These are phyloP conservation scores for Zeuzera pyrina DNA, from an alignment of 2,888 invertebrate genomes.

Conservation along the genomic window DNA sequence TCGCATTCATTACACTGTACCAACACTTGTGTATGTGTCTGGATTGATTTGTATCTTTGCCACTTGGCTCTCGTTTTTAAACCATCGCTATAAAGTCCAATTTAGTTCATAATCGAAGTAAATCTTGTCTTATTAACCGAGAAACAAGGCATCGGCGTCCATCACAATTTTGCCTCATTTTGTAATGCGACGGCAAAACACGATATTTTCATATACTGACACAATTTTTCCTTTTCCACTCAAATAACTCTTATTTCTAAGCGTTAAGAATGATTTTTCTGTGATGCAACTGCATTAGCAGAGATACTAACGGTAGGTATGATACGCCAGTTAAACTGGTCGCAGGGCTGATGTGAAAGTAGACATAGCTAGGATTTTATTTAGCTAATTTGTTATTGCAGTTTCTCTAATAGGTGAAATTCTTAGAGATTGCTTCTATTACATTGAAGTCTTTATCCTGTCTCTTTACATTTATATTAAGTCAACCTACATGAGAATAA, in stretches of 20 bases:
- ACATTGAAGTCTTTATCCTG: no score
- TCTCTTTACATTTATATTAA: no score
- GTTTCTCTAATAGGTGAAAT: no score
- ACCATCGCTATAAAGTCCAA: slow-evolving; percentile 25
- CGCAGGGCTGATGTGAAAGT: slow-evolving; percentile 38
- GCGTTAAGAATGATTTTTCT: slow-evolving; percentile 26
- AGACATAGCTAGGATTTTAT: slow-evolving; percentile 34
- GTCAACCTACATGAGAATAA: no score
- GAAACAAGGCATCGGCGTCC: slow-evolving; percentile 64
- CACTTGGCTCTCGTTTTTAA: no score
- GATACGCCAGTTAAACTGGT: slow-evolving; percentile 39
- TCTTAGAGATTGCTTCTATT: no score
- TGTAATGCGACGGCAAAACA: slow-evolving; percentile 48
- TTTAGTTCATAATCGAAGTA: slow-evolving; percentile 19
- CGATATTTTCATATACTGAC: slow-evolving; percentile 50
- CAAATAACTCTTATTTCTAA: slow-evolving; percentile 18
- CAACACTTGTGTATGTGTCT: slow-evolving; percentile 29
- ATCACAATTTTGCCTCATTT: slow-evolving; percentile 70
- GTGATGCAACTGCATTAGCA: slow-evolving; percentile 4
- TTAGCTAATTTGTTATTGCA: slow-evolving; percentile 35
- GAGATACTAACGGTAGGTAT: slow-evolving; percentile 33
- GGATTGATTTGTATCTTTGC: slow-evolving; percentile 43
- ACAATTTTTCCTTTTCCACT: slow-evolving; percentile 22
- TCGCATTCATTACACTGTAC: slow-evolving; percentile 24
- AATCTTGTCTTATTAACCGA: slow-evolving; percentile 61